Evolutionary conservation across 2,888 invertebrate species (phyloP).

Genomic region (Latrodectus elegans): DNA sequence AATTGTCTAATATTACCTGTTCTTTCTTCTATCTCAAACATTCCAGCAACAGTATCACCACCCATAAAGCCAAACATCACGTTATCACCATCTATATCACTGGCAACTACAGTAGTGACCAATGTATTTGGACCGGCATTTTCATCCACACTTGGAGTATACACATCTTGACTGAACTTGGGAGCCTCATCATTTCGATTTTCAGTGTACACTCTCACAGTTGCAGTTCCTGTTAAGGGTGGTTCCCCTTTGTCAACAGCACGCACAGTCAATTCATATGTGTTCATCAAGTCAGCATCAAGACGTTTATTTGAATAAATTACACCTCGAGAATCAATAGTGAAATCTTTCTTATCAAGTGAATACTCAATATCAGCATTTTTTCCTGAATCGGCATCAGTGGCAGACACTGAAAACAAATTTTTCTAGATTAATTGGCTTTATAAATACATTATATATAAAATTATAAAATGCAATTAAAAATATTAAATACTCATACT

Average conservation of each 20-base stretch:
- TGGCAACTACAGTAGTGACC: constrained; percentile 96
- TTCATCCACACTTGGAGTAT: constrained; percentile 96
- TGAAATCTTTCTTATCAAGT: constrained; percentile 94
- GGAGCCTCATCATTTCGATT: constrained; percentile 99
- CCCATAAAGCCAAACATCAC: constrained; percentile 91
- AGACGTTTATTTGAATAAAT: constrained; percentile 94
- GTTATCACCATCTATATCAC: constrained; percentile 97
- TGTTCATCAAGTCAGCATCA: constrained; percentile 96
- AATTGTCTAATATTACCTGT: constrained; percentile 78
- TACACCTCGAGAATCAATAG: constrained; percentile 92
- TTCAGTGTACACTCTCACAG: constrained; percentile 94
- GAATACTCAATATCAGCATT: constrained; percentile 96
- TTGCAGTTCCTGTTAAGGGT: constrained; percentile 92
- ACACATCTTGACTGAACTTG: constrained; percentile 96
- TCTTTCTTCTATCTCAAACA: constrained; percentile 95
- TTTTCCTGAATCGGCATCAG: constrained; percentile 94
- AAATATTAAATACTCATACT: neutral
- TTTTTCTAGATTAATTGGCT: neutral
- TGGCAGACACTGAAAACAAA: constrained; percentile 83
- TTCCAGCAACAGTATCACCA: constrained; percentile 88
- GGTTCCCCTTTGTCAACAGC: constrained; percentile 97
- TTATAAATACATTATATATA: no score
- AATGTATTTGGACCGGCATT: constrained; percentile 95
- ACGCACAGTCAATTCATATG: constrained; percentile 94
- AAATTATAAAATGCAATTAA: neutral